Percentiles rank a stretch among this genome's conserved stretches.
phyloP scores from a whole-genome alignment of 2,113 vertebrate genomes.

The Hemiscyllium ocellatum region DNA sequence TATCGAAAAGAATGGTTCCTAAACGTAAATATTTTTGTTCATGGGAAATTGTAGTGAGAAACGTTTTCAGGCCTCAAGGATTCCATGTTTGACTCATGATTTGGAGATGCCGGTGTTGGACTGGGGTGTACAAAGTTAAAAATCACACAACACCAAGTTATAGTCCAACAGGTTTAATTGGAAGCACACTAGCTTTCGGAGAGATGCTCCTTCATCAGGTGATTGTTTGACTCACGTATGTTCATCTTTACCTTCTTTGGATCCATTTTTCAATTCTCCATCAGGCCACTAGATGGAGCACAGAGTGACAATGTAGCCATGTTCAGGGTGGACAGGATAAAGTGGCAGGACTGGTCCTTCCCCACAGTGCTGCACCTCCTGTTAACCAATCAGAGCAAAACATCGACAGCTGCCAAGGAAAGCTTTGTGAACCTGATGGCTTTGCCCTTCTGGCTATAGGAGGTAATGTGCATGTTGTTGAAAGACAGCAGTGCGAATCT shows the following conservation, averaged over 20 bases:
- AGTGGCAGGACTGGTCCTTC: not conserved
- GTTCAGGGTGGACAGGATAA: not conserved
- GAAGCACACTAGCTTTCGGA: too few species aligned
- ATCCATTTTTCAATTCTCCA: not conserved
- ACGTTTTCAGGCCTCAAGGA: not conserved
- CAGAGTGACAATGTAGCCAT: not conserved
- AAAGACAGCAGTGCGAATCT: constrained; percentile 35
- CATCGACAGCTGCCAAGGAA: constrained; percentile 23
- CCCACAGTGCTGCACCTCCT: constrained; percentile 24
- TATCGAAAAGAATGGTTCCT: not conserved
- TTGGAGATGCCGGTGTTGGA: too few species aligned
- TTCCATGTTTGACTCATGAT: too few species aligned
- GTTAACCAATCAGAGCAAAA: constrained; percentile 25
- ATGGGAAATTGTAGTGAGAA: not conserved
- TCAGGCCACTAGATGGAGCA: constrained; percentile 10
- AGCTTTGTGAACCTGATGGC: not conserved
- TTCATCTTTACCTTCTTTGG: not conserved
- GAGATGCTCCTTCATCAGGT: too few species aligned
- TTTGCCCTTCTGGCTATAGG: constrained; percentile 15
- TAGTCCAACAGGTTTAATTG: too few species aligned
- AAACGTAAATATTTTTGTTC: not conserved
- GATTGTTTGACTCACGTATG: not conserved
- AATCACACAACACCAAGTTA: too few species aligned
- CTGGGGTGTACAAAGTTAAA: too few species aligned
- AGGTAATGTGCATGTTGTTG: not conserved